phyloP scores from a whole-genome alignment of 2,113 vertebrate species.

The Mystacornis crossleyi region DNA sequence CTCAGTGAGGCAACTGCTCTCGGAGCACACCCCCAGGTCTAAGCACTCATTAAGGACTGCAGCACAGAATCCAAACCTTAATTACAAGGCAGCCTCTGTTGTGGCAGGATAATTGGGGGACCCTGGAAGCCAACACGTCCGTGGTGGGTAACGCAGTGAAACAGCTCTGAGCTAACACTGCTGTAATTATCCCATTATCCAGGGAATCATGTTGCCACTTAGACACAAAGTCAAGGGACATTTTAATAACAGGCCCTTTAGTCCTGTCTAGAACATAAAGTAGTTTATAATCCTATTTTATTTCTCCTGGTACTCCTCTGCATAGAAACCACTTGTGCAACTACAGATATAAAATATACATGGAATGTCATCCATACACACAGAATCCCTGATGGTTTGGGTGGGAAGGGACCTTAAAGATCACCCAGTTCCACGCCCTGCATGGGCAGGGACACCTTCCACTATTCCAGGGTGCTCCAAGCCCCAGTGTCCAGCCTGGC shows the following conservation, averaged over 20 bases:
- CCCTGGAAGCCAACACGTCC: background rate
- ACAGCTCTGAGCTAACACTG: background rate
- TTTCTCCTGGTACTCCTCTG: background rate
- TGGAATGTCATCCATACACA: background rate
- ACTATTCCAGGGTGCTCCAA: fast-evolving
- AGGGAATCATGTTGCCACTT: background rate
- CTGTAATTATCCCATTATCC: background rate
- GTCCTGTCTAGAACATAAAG: background rate
- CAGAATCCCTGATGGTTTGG: background rate
- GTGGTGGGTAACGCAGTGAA: background rate
- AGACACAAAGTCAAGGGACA: background rate
- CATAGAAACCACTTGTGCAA: background rate
- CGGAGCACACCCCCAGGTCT: background rate
- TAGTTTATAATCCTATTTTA: background rate
- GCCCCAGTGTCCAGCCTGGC: fast-evolving
- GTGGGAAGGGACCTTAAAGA: background rate
- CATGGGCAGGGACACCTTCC: background rate
- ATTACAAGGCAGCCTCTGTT: background rate
- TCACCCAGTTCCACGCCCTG: fast-evolving
- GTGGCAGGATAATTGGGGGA: background rate
- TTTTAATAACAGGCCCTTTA: background rate
- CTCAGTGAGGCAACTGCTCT: background rate
- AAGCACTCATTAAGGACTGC: background rate
- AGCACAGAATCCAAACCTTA: background rate
- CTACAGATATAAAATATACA: fast-evolving